A percentile compares a stretch with the other conserved stretches of the same genome.
Conservation (phyloP, 2,888 invertebrate species). For the Lysandra coridon region DNA sequence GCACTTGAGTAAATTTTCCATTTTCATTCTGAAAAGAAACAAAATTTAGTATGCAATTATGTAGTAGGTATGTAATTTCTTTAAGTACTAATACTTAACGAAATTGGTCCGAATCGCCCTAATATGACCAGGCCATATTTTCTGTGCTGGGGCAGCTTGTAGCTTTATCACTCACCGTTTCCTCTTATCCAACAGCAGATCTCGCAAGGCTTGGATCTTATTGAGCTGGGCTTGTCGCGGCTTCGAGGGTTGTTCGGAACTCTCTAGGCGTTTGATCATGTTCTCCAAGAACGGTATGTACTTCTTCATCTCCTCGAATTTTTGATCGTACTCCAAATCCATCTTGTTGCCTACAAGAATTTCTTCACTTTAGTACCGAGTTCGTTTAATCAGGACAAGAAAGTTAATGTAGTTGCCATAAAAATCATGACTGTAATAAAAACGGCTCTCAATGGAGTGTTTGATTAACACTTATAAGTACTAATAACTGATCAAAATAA, state of each 20-base stretch:
- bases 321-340: slow-evolving; percentile 78
- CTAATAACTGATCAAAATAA: too few relatives aligned
- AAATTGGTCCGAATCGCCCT: too few relatives aligned
- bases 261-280: slow-evolving; percentile 84
- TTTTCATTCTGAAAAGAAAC: slow-evolving; percentile 80
- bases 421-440: background rate
- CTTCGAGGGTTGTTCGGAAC: slow-evolving; percentile 64
- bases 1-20: slow-evolving; percentile 84
- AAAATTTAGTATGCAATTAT: background rate
- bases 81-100: too few relatives aligned
- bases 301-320: slow-evolving; percentile 84
- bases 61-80: too few relatives aligned
- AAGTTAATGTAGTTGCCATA: background rate
- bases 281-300: slow-evolving; percentile 87
- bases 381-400: background rate
- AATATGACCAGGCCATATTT: too few relatives aligned
- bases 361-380: background rate
- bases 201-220: slow-evolving; percentile 83
- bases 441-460: background rate
- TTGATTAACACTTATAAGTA: too few relatives aligned
- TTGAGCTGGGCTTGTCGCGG: slow-evolving; percentile 81
- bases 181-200: slow-evolving; percentile 81
- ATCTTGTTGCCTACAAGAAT: slow-evolving; percentile 57
- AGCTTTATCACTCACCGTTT: slow-evolving; percentile 69
- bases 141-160: background rate